A percentile compares a stretch with the other conserved stretches of the same genome.
Evolutionary conservation across 2,888 invertebrate genomes (phyloP).

Genomic region (Stenodera caucasica): DNA sequence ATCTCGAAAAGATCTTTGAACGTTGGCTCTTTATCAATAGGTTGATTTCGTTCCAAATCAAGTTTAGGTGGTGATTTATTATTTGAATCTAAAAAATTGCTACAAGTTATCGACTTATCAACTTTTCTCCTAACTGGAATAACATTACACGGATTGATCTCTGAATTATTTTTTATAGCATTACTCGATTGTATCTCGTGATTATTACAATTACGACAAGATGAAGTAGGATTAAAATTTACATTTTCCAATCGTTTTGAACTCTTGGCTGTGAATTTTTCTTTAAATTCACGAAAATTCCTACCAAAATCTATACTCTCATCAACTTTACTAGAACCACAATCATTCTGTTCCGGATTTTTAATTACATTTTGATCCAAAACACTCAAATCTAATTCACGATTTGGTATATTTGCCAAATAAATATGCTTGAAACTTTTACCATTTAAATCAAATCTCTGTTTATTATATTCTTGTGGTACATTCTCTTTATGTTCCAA

Average conservation of each 20-base stretch:
- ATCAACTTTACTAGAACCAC: background rate
- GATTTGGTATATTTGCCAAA: constrained; percentile 52
- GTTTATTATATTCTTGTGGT: constrained; percentile 4
- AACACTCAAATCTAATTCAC: constrained; percentile 52
- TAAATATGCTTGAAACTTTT: constrained; percentile 51
- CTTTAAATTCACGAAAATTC: background rate
- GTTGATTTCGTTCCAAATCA: background rate
- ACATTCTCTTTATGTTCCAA: constrained; percentile 14
- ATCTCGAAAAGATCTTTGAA: constrained; percentile 65
- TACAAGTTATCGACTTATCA: background rate
- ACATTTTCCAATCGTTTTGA: background rate
- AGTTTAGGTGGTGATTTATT: background rate
- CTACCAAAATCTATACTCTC: background rate
- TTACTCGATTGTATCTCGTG: no score
- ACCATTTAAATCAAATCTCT: constrained; percentile 23
- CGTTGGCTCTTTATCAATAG: constrained; percentile 57
- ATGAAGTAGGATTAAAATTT: background rate
- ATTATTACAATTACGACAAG: no score
- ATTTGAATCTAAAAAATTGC: background rate
- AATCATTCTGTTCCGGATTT: constrained; percentile 10
- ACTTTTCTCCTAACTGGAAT: background rate
- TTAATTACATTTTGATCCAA: constrained; percentile 41
- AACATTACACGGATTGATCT: no score
- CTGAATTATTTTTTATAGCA: no score
- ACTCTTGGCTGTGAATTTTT: background rate